Percentiles rank a stretch among this genome's conserved stretches.
Evolutionary conservation across 2,888 invertebrate species (phyloP).

Genomic region (Autographa pulchrina): DNA sequence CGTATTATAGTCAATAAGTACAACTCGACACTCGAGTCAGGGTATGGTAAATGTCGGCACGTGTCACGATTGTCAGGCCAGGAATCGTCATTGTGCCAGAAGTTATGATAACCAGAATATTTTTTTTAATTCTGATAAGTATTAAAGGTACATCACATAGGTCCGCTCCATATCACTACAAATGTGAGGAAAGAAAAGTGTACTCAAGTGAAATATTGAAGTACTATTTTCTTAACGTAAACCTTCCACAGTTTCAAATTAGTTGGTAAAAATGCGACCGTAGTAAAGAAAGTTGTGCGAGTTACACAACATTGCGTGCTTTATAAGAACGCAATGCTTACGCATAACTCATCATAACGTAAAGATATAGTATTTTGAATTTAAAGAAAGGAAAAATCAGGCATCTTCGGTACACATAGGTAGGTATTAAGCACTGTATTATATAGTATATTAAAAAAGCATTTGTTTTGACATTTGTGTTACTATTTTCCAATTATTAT

Average conservation of each 20-base stretch:
- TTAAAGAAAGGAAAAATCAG: too few species aligned
- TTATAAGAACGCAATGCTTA: conserved; percentile 19
- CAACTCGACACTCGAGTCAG: conserved; percentile 50
- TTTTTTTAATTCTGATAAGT: too few species aligned
- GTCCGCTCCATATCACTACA: neutral
- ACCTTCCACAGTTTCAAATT: neutral
- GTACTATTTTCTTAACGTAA: neutral
- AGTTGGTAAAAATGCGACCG: neutral
- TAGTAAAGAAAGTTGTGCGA: neutral
- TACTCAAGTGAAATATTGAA: neutral
- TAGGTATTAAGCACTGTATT: too few species aligned
- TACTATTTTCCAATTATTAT: too few species aligned
- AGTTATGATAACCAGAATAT: conserved; percentile 17
- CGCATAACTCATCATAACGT: conserved; percentile 8
- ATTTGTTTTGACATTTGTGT: too few species aligned
- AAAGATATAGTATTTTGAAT: neutral
- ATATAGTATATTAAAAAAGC: too few species aligned
- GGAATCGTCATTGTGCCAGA: conserved; percentile 50
- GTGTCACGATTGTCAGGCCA: conserved; percentile 71
- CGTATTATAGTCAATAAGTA: conserved; percentile 68
- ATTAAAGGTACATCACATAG: too few species aligned
- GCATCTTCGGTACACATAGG: too few species aligned
- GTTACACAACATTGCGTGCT: conserved; percentile 22
- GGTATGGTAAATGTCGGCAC: conserved; percentile 68
- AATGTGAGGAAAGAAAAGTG: neutral